Percentiles rank a stretch among this genome's conserved stretches.
Evolutionary conservation across 1,140 invertebrate species (phyloP).

Genomic region (Prorops nasuta): DNA sequence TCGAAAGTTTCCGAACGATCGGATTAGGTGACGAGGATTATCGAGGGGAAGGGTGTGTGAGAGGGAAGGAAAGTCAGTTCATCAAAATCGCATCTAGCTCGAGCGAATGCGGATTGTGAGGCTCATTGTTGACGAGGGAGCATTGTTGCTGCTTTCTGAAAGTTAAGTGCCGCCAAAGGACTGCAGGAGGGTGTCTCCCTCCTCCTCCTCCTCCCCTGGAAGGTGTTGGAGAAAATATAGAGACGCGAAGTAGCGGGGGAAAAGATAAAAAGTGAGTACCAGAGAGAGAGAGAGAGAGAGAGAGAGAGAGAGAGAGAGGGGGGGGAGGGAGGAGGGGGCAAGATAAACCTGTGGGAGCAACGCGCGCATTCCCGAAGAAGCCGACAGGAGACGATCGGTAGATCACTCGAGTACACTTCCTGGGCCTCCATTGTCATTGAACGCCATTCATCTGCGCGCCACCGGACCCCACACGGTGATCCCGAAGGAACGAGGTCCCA

Average conservation of each 20-base stretch:
- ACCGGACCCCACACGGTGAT: conserved; percentile 47
- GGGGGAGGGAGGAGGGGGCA: neutral
- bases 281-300: conserved; percentile 11
- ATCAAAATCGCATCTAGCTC: conserved; percentile 41
- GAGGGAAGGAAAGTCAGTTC: conserved; percentile 29
- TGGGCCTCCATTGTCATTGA: conserved; percentile 40
- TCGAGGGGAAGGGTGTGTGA: too few species aligned
- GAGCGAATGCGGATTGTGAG: conserved; percentile 14
- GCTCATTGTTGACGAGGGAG: conserved; percentile 25
- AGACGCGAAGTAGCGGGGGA: too few species aligned
- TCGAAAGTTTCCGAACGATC: too few species aligned
- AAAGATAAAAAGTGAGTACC: conserved; percentile 14
- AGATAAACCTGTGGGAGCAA: conserved; percentile 6
- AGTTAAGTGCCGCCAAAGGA: conserved; percentile 41
- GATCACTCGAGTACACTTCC: conserved; percentile 49
- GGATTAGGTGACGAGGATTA: too few species aligned
- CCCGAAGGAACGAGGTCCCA: conserved; percentile 21
- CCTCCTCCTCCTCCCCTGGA: too few species aligned
- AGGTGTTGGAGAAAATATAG: conserved; percentile 8
- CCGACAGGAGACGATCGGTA: conserved; percentile 29
- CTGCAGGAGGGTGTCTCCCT: too few species aligned
- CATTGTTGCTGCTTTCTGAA: conserved; percentile 30
- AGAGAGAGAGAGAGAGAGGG: neutral
- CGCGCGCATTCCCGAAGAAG: conserved; percentile 23
- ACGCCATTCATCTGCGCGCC: conserved; percentile 8